phyloP scores from a whole-genome alignment of 2,888 invertebrate species.

The Shargacucullia verbasci region DNA sequence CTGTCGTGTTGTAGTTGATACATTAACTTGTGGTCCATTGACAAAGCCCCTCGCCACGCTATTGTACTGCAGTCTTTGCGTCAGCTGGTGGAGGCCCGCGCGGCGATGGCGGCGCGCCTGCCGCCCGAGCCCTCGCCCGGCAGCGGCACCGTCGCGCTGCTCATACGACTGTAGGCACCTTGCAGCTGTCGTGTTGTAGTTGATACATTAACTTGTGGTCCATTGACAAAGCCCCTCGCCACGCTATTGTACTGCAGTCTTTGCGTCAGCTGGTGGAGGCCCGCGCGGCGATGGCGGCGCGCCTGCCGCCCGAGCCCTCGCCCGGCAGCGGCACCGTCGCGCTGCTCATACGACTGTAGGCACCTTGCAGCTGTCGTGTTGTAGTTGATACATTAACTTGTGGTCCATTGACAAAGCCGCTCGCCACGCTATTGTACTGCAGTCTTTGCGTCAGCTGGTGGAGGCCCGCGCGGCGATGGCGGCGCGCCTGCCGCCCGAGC shows the following conservation, averaged over 20 bases:
- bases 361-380: too few relatives aligned
- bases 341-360: slow-evolving; percentile 96
- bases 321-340: slow-evolving; percentile 92
- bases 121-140: slow-evolving; percentile 93
- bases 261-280: slow-evolving; percentile 89
- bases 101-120: slow-evolving; percentile 90
- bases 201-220: too few relatives aligned
- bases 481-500: slow-evolving; percentile 92
- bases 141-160: slow-evolving; percentile 93
- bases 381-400: too few relatives aligned
- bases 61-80: slow-evolving; percentile 36
- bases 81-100: slow-evolving; percentile 91
- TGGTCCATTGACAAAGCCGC: neutral
- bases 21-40: neutral
- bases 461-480: slow-evolving; percentile 91
- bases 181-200: too few relatives aligned
- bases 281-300: slow-evolving; percentile 90
- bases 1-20: too few relatives aligned
- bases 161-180: slow-evolving; percentile 97
- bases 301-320: slow-evolving; percentile 94
- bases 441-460: slow-evolving; percentile 85
- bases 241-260: slow-evolving; percentile 29
- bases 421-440: slow-evolving; percentile 27
- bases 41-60: slow-evolving; percentile 13
- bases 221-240: slow-evolving; percentile 9